phyloP scores from a whole-genome alignment of 2,113 vertebrate species.

The Ceyx cyanopectus region DNA sequence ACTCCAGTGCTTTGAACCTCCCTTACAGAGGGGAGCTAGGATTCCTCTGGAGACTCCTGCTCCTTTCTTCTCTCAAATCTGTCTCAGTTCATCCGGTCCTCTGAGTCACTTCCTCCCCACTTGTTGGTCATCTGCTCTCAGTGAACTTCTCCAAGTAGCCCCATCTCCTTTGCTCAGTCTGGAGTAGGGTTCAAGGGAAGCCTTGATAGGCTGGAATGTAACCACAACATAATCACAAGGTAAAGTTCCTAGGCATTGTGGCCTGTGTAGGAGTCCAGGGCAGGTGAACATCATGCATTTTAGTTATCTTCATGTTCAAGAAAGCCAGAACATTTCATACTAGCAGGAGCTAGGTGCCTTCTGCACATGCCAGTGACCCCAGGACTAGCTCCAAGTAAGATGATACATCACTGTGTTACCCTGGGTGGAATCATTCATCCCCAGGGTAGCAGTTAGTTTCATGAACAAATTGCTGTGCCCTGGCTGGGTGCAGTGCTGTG shows the following conservation, averaged over 20 bases:
- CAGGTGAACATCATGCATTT: not conserved
- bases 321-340: not conserved
- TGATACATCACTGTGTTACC: accelerated
- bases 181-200: not conserved
- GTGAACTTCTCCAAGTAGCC: not conserved
- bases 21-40: not conserved
- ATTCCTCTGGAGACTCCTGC: not conserved
- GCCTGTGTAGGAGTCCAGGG: not conserved
- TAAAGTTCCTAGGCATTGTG: not conserved
- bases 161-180: not conserved
- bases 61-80: not conserved
- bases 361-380: not conserved
- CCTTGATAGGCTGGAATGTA: not conserved
- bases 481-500: not conserved
- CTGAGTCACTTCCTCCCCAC: slow-evolving; percentile 36
- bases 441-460: not conserved
- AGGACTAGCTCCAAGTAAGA: not conserved
- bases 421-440: not conserved
- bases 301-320: not conserved
- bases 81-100: not conserved
- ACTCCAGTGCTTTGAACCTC: not conserved
- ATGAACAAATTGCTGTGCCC: not conserved
- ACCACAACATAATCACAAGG: accelerated
- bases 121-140: not conserved
- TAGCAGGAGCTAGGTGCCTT: not conserved